Conservation (phyloP, 2,888 invertebrate genomes). For the Schizotus pectinicornis region DNA sequence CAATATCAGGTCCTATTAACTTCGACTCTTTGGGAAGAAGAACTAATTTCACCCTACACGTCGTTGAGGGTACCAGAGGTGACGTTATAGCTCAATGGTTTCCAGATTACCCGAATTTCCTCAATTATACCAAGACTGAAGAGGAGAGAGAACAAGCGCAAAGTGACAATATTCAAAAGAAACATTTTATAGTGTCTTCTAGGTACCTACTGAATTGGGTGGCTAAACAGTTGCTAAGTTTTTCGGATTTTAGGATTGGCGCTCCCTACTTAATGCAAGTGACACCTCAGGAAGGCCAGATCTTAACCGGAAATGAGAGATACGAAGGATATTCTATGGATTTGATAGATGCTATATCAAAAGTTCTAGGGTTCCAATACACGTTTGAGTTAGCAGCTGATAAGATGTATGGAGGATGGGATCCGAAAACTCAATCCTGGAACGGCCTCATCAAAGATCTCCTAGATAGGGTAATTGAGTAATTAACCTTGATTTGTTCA, state of each 20-base stretch:
- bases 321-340: conserved; percentile 93
- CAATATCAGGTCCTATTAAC: conserved; percentile 70
- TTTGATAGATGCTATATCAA: conserved; percentile 65
- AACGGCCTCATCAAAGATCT: conserved; percentile 78
- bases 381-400: conserved; percentile 72
- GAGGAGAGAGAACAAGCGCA: conserved; percentile 47
- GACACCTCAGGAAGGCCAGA: conserved; percentile 64
- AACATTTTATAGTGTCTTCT: conserved; percentile 66
- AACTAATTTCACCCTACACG: conserved; percentile 65
- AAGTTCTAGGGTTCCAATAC: conserved; percentile 41
- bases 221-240: too few relatives aligned
- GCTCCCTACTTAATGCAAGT: conserved; percentile 73
- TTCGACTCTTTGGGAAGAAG: conserved; percentile 74
- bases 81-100: conserved; percentile 64
- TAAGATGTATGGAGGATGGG: conserved; percentile 71
- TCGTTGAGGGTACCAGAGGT: conserved; percentile 68
- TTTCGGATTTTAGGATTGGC: conserved; percentile 63
- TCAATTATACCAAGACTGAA: conserved; percentile 44
- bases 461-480: conserved; percentile 68
- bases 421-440: conserved; percentile 75
- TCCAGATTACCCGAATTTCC: conserved; percentile 37
- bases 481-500: conserved; percentile 1
- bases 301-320: conserved; percentile 72
- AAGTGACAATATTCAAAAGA: conserved; percentile 61
- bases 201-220: conserved; percentile 33